Percentiles rank a stretch among this genome's conserved stretches.
Conservation (phyloP, 1,140 invertebrate species). For the Solenopsis invicta region DNA sequence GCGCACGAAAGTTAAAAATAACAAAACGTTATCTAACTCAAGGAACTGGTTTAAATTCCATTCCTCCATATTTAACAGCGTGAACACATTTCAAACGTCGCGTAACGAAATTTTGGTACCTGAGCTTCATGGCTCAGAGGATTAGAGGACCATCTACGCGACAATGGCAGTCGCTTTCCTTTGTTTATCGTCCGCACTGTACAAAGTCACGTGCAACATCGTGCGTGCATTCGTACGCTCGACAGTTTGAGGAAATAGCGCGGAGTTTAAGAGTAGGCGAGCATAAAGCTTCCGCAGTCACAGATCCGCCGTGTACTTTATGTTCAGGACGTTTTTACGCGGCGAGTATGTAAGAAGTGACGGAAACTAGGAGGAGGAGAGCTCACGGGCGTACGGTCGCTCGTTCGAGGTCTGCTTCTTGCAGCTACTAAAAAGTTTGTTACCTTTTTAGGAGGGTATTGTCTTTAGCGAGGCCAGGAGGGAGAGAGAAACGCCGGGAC, state of each 20-base stretch:
- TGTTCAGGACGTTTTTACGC: not conserved
- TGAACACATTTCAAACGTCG: not conserved
- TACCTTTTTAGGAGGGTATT: slow-evolving; percentile 77
- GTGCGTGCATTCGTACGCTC: not conserved
- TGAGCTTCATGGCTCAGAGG: no score
- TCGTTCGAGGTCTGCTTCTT: slow-evolving; percentile 28
- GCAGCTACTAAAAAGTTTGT: slow-evolving; percentile 76
- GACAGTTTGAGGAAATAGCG: slow-evolving; percentile 11
- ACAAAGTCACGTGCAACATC: not conserved
- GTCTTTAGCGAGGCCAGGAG: slow-evolving; percentile 45
- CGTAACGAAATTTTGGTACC: not conserved
- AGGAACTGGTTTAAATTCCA: no score
- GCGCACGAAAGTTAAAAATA: no score
- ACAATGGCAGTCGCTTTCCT: not conserved
- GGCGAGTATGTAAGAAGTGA: not conserved
- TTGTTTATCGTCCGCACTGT: not conserved
- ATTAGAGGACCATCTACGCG: no score
- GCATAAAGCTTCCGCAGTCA: not conserved
- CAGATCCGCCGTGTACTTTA: not conserved
- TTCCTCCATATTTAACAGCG: no score
- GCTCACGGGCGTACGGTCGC: not conserved
- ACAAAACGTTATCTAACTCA: no score
- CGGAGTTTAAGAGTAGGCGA: not conserved
- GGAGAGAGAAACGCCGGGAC: slow-evolving; percentile 13
- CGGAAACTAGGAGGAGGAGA: not conserved